These are phyloP conservation scores for Hoplodrina blanda DNA, from an alignment of 2,888 invertebrate species.

Conservation along the genomic window DNA sequence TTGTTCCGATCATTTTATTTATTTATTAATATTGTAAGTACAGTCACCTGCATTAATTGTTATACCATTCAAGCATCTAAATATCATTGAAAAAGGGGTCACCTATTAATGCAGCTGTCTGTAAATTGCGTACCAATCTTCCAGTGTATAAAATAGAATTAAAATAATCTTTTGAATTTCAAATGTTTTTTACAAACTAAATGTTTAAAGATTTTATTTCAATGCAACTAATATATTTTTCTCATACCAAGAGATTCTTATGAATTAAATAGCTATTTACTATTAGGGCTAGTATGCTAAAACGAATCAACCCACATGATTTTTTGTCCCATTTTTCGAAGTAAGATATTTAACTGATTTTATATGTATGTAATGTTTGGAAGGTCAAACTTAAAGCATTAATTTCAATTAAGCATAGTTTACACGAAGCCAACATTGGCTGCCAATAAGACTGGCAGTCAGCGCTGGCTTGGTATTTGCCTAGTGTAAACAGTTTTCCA, in stretches of 20 bases:
- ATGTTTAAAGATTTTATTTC: constrained; percentile 10
- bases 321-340: too few species aligned
- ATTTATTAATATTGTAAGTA: neutral
- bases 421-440: too few species aligned
- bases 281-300: neutral
- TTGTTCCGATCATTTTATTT: neutral
- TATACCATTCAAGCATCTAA: neutral
- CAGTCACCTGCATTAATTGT: constrained; percentile 12
- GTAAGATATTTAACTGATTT: too few species aligned
- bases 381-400: too few species aligned
- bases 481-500: too few species aligned
- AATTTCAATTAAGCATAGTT: too few species aligned
- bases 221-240: neutral
- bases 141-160: constrained; percentile 12
- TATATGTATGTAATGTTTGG: too few species aligned
- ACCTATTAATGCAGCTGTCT: constrained; percentile 17
- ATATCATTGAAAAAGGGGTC: neutral
- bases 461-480: too few species aligned
- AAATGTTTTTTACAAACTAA: neutral
- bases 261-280: constrained; percentile 12
- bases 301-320: neutral
- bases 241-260: constrained; percentile 2
- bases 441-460: too few species aligned
- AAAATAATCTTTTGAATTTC: neutral
- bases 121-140: constrained; percentile 2